These are phyloP conservation scores for Drosophila subobscura DNA, from an alignment of 1,140 invertebrate genomes.

Conservation along the genomic window DNA sequence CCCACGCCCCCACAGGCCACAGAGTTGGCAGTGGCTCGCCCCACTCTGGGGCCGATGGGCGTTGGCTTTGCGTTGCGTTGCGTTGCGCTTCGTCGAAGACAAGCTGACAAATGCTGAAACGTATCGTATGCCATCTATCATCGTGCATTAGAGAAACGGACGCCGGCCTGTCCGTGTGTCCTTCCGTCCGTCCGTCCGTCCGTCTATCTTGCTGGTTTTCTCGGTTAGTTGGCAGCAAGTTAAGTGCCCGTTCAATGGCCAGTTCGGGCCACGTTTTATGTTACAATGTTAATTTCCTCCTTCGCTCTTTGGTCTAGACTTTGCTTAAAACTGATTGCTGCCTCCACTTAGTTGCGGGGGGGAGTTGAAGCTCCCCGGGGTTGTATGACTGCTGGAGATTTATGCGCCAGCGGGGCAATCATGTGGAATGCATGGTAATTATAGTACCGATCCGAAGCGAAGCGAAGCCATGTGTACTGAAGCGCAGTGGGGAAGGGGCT, in stretches of 20 bases:
- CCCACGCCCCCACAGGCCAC: slow-evolving; percentile 17
- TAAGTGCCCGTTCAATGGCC: slow-evolving; percentile 79
- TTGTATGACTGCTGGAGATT: slow-evolving; percentile 59
- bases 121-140: slow-evolving; percentile 82
- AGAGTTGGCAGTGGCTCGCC: neutral
- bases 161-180: slow-evolving; percentile 21
- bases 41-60: slow-evolving; percentile 31
- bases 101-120: slow-evolving; percentile 81
- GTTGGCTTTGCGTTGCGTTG: slow-evolving; percentile 68
- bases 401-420: slow-evolving; percentile 71
- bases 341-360: slow-evolving; percentile 27
- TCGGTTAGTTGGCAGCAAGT: slow-evolving; percentile 68
- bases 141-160: slow-evolving; percentile 71
- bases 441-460: slow-evolving; percentile 53
- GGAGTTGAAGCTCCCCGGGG: neutral
- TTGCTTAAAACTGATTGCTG: slow-evolving; percentile 69
- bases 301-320: slow-evolving; percentile 59
- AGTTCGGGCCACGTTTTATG: slow-evolving; percentile 71
- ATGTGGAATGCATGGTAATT: slow-evolving; percentile 82
- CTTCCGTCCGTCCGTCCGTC: slow-evolving; percentile 10
- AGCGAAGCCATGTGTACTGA: slow-evolving; percentile 29
- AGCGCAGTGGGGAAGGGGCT: slow-evolving; percentile 26
- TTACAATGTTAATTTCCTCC: slow-evolving; percentile 79
- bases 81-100: slow-evolving; percentile 75
- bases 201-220: slow-evolving; percentile 31